Conservation (phyloP, 2,797 vertebrate species). For the Coilia nasus region DNA sequence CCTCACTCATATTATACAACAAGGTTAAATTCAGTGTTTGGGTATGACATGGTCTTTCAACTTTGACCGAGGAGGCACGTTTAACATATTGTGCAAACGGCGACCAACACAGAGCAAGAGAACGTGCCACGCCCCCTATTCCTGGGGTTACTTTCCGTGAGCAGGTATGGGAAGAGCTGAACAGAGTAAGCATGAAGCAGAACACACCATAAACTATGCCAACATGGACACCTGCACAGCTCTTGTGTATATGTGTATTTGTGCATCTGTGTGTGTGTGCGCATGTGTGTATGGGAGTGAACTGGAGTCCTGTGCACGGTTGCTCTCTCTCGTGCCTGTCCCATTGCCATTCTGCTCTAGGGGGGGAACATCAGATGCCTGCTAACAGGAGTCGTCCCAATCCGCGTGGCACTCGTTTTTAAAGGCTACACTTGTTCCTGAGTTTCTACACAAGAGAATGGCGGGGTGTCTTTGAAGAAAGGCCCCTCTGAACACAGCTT, state of each 20-base stretch:
- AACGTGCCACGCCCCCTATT: not conserved
- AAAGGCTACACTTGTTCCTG: slow-evolving; percentile 44
- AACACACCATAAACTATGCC: not conserved
- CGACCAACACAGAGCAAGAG: slow-evolving; percentile 4
- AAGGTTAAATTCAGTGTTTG: slow-evolving; percentile 18
- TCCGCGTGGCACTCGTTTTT: not conserved
- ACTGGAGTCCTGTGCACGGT: too few relatives aligned
- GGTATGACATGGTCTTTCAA: not conserved
- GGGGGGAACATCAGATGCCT: not conserved
- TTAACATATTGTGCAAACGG: slow-evolving; percentile 46
- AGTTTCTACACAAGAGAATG: slow-evolving; percentile 39
- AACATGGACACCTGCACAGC: not conserved
- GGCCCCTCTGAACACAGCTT: not conserved
- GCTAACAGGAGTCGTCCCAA: not conserved
- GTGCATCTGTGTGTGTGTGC: not conserved
- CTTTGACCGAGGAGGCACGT: slow-evolving; percentile 45
- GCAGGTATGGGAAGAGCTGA: not conserved
- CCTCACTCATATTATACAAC: not conserved
- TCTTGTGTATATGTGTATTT: not conserved
- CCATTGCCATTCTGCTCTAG: too few relatives aligned
- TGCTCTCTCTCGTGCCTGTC: too few relatives aligned
- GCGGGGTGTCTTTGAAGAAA: slow-evolving; percentile 24
- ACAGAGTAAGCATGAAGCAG: not conserved
- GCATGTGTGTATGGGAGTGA: not conserved
- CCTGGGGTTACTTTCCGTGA: not conserved